Evolutionary conservation across 1,140 invertebrate species (phyloP).

Genomic region (Battus philenor): DNA sequence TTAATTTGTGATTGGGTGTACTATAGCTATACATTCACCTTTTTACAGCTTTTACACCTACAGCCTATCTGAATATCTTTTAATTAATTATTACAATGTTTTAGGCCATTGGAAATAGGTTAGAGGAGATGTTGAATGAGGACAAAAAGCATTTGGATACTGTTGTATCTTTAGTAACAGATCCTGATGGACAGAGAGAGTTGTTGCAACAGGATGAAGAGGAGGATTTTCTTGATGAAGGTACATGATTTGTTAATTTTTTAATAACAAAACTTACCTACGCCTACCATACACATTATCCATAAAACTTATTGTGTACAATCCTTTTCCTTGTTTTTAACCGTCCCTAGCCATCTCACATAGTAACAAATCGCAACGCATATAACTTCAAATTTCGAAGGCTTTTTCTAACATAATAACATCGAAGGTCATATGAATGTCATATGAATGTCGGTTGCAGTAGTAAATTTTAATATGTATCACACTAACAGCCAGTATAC

Average conservation of each 20-base stretch:
- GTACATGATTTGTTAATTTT: conserved; percentile 62
- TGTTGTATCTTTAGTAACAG: conserved; percentile 82
- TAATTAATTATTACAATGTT: too few species aligned
- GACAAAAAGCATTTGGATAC: conserved; percentile 84
- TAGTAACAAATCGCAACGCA: too few species aligned
- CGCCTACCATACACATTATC: not conserved
- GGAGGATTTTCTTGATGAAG: conserved; percentile 98
- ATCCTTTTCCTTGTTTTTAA: too few species aligned
- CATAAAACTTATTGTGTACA: not conserved
- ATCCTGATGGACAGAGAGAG: conserved; percentile 90
- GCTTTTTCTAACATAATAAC: too few species aligned
- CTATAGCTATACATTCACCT: too few species aligned
- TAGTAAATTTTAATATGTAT: too few species aligned
- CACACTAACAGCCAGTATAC: conserved; percentile 84
- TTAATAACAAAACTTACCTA: not conserved
- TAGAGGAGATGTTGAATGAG: conserved; percentile 89
- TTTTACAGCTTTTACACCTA: too few species aligned
- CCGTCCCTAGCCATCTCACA: too few species aligned
- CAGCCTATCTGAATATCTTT: too few species aligned
- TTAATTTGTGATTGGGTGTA: not conserved
- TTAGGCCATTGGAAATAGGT: conserved; percentile 83
- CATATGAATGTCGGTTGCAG: too few species aligned
- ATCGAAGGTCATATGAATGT: too few species aligned
- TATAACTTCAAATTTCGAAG: too few species aligned
- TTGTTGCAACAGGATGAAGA: conserved; percentile 94